A percentile compares a stretch with the other conserved stretches of the same genome.
phyloP scores from a whole-genome alignment of 1,140 invertebrate genomes.

The Adelges cooleyi region DNA sequence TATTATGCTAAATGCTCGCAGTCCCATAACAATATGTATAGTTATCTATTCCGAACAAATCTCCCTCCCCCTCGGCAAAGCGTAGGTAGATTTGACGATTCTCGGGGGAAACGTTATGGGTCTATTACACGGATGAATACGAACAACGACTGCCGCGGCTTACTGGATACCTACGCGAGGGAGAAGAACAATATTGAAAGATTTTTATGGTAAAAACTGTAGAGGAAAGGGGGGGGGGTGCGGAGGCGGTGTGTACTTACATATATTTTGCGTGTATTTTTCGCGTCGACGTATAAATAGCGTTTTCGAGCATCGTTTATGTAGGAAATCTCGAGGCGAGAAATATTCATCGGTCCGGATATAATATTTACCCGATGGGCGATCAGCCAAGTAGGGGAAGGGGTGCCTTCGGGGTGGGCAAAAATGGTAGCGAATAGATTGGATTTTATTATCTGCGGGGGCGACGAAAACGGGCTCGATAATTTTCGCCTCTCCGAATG shows the following conservation, averaged over 20 bases:
- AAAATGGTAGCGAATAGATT: neutral
- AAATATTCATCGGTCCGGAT: constrained; percentile 9
- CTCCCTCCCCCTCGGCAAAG: too few relatives aligned
- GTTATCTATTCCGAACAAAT: too few relatives aligned
- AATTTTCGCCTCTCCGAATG: neutral
- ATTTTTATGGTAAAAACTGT: too few relatives aligned
- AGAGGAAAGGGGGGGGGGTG: too few relatives aligned
- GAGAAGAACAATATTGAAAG: neutral
- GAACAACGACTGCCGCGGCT: too few relatives aligned
- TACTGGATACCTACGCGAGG: too few relatives aligned
- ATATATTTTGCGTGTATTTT: neutral
- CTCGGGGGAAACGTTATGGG: too few relatives aligned
- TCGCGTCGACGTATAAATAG: neutral
- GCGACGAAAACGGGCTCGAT: neutral
- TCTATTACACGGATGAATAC: too few relatives aligned
- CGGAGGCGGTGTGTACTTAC: neutral
- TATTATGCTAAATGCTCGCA: too few relatives aligned
- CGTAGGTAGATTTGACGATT: too few relatives aligned
- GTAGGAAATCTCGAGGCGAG: neutral
- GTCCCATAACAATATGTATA: too few relatives aligned
- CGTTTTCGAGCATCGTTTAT: neutral
- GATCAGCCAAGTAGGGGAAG: neutral
- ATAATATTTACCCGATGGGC: constrained; percentile 3
- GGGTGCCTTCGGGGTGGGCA: neutral
- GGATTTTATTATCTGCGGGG: neutral